These are phyloP conservation scores for Drosophila pegasa DNA, from an alignment of 2,888 invertebrate species.

Conservation along the genomic window DNA sequence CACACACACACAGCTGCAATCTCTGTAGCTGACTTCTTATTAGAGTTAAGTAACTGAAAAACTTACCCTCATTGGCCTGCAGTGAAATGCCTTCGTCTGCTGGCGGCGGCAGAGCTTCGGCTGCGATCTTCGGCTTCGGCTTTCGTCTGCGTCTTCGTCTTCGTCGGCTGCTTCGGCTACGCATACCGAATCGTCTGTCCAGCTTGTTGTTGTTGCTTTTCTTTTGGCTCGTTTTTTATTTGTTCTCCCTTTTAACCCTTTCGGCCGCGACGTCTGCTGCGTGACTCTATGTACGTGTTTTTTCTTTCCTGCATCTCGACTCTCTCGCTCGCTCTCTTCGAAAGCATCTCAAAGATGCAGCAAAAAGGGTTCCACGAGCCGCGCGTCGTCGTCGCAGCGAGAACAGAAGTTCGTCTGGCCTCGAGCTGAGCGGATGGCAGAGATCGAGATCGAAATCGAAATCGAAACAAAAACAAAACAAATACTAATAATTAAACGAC, in stretches of 20 bases:
- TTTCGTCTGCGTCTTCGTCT: conserved; percentile 7
- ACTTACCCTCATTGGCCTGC: conserved; percentile 62
- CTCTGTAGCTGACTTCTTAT: conserved; percentile 12
- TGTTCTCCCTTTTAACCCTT: conserved; percentile 63
- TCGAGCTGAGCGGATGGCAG: conserved; percentile 83
- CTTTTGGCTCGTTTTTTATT: conserved; percentile 14
- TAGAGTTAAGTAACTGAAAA: conserved; percentile 37
- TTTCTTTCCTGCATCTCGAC: conserved; percentile 13
- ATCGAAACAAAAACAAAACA: conserved; percentile 16
- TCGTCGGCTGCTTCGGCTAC: conserved; percentile 20
- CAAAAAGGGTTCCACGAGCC: conserved; percentile 74
- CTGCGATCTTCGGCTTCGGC: conserved; percentile 2
- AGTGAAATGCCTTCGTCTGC: conserved; percentile 25
- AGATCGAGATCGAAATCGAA: conserved; percentile 48
- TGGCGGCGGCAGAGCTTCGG: neutral
- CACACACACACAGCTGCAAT: neutral
- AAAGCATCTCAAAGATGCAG: conserved; percentile 60
- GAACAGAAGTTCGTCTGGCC: conserved; percentile 84
- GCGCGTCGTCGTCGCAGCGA: conserved; percentile 63
- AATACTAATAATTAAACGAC: conserved; percentile 12
- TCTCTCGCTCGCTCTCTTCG: conserved; percentile 39
- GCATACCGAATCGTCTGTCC: conserved; percentile 30
- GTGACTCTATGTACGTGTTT: conserved; percentile 67
- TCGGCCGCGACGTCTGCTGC: conserved; percentile 54
- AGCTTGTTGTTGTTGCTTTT: conserved; percentile 14